Evolutionary conservation across 1,140 invertebrate species (phyloP).

Genomic region (Brachionus angularis): DNA sequence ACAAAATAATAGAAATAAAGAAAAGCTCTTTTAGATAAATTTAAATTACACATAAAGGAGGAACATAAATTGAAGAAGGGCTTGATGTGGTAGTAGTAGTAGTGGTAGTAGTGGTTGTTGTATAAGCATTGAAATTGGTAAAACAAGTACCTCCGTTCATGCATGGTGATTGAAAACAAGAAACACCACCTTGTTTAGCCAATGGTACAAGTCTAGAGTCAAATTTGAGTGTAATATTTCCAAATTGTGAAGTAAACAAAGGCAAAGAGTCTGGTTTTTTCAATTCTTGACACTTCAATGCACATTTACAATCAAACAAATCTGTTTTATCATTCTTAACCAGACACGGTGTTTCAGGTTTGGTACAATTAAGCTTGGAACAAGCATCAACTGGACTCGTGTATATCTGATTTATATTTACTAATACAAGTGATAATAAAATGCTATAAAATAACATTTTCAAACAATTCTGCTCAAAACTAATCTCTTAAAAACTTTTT

Average conservation of each 20-base stretch:
- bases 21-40: constrained; percentile 6
- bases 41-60: constrained; percentile 13
- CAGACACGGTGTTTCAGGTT: too few species aligned
- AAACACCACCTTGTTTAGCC: constrained; percentile 29
- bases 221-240: constrained; percentile 22
- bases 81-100: constrained; percentile 34
- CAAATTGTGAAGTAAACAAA: constrained; percentile 21
- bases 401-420: too few species aligned
- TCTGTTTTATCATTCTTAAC: too few species aligned
- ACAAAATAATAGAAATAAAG: background rate
- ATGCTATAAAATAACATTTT: too few species aligned
- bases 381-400: too few species aligned
- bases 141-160: constrained; percentile 43
- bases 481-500: too few species aligned
- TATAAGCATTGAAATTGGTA: constrained; percentile 31
- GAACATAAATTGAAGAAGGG: background rate
- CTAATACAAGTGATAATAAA: too few species aligned
- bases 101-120: background rate
- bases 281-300: too few species aligned
- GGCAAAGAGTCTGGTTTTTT: too few species aligned
- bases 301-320: too few species aligned
- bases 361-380: too few species aligned
- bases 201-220: constrained; percentile 25
- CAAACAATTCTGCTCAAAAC: too few species aligned
- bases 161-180: constrained; percentile 33